Conservation (phyloP, 2,113 vertebrate genomes). For the Actenoides lindsayi region DNA sequence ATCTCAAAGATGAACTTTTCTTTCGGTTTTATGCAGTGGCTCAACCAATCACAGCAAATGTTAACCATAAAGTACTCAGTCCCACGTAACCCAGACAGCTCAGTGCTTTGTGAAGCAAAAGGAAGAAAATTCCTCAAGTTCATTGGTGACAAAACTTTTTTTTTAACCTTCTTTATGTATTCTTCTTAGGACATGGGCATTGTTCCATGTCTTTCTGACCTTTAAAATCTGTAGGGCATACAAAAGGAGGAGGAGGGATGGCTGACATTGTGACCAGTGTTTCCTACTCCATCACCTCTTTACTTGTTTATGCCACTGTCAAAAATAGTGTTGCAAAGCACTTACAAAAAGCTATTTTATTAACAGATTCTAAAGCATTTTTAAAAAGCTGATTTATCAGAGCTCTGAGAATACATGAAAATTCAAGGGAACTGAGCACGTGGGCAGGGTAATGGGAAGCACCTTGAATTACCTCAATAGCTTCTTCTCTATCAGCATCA, state of each 20-base stretch:
- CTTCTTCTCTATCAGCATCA: neutral
- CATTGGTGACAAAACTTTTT: neutral
- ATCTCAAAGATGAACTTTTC: constrained; percentile 12
- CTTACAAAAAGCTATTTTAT: neutral
- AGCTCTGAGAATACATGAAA: neutral
- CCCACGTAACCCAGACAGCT: neutral
- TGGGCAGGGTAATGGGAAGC: neutral
- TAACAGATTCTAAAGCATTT: neutral
- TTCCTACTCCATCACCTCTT: neutral
- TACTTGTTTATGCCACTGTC: neutral
- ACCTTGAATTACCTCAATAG: neutral
- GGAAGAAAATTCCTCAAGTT: neutral
- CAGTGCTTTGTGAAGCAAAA: neutral
- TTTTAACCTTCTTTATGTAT: neutral
- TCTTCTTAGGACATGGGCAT: neutral
- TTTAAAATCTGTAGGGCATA: neutral
- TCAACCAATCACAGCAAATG: constrained; percentile 47
- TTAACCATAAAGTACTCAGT: neutral
- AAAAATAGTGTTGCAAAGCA: neutral
- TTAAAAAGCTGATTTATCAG: neutral
- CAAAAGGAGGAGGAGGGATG: neutral
- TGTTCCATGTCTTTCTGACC: neutral
- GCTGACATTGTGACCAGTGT: neutral
- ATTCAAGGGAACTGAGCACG: neutral
- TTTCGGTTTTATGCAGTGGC: neutral